phyloP scores from a whole-genome alignment of 2,797 vertebrate genomes.

The Gymnothorax reevesii region DNA sequence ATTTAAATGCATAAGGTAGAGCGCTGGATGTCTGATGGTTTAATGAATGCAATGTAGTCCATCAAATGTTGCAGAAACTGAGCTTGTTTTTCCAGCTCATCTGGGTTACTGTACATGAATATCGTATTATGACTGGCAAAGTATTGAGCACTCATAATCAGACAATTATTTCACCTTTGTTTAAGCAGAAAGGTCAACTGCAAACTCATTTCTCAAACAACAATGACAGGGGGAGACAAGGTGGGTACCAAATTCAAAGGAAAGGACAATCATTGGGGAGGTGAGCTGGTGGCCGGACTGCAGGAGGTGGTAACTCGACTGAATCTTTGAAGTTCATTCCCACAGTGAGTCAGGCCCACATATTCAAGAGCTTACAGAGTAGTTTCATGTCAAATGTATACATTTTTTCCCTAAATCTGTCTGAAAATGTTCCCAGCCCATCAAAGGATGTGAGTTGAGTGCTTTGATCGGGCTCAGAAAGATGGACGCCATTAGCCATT shows the following conservation, averaged over 20 bases:
- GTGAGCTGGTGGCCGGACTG: neutral
- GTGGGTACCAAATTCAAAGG: neutral
- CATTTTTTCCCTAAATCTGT: neutral
- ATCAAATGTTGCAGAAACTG: neutral
- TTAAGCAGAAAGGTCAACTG: conserved; percentile 8
- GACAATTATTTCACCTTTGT: neutral
- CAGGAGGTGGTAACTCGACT: neutral
- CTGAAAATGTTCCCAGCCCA: neutral
- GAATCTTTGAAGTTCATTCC: neutral
- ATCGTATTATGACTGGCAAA: neutral
- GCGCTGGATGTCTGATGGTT: neutral
- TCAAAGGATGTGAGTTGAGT: neutral
- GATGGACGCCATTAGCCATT: conserved; percentile 7
- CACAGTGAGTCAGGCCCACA: neutral
- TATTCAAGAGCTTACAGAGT: neutral
- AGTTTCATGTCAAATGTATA: neutral
- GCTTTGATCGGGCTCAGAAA: conserved; percentile 29
- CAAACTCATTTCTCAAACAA: neutral
- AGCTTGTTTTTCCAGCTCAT: neutral
- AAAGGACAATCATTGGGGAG: neutral
- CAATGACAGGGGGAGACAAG: neutral
- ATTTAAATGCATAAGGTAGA: conserved; percentile 11
- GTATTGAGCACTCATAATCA: neutral
- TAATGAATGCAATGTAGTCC: neutral
- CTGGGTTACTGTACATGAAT: neutral